These are phyloP conservation scores for Yponomeuta plumbellus DNA, from an alignment of 2,888 invertebrate genomes.

Conservation along the genomic window DNA sequence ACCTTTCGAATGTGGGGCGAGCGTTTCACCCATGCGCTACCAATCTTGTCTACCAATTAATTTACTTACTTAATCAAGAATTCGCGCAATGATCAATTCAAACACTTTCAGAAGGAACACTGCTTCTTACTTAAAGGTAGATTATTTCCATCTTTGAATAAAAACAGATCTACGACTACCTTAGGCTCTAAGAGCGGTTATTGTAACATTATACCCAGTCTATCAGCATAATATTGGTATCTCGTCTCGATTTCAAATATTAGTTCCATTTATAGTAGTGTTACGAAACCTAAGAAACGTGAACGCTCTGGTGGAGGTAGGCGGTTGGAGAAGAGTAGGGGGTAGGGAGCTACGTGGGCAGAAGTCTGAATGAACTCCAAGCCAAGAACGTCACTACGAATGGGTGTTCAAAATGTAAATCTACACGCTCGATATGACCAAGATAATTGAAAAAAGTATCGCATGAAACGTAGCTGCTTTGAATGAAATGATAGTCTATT, in stretches of 20 bases:
- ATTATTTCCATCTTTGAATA: neutral
- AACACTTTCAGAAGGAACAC: neutral
- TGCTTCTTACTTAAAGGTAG: neutral
- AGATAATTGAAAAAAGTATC: conserved; percentile 10
- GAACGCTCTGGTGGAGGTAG: conserved; percentile 15
- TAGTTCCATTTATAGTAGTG: conserved; percentile 12
- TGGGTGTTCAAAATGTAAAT: conserved; percentile 14
- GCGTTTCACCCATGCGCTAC: neutral
- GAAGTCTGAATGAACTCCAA: conserved; percentile 43
- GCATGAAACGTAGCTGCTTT: conserved; percentile 8
- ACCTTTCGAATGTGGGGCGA: neutral
- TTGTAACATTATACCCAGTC: conserved; percentile 1
- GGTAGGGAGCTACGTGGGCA: conserved; percentile 28
- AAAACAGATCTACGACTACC: neutral
- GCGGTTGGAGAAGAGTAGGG: conserved; percentile 22
- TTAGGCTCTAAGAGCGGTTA: neutral
- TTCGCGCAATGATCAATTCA: neutral
- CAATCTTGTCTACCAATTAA: neutral
- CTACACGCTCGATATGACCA: conserved; percentile 8
- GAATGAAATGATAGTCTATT: conserved; percentile 3
- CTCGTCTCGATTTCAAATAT: conserved; percentile 10
- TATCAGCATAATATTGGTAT: conserved; percentile 8
- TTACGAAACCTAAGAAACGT: conserved; percentile 23
- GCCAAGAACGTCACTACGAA: conserved; percentile 24
- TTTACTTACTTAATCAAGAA: no score